A percentile compares a stretch with the other conserved stretches of the same genome.
phyloP scores from a whole-genome alignment of 2,888 invertebrate species.

The Alentia gelatinosa region DNA sequence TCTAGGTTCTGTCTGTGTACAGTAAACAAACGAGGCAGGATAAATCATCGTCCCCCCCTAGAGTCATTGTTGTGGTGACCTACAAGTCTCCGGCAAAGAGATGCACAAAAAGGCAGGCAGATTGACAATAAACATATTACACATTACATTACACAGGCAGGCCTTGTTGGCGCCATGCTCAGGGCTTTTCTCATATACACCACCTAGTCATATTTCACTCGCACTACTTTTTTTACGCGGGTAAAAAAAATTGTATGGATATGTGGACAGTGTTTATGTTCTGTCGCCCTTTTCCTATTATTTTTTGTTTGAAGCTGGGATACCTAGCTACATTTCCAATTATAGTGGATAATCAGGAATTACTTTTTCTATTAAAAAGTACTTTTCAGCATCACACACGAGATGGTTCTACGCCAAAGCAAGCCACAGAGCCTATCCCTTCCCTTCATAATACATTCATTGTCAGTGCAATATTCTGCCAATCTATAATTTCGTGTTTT shows the following conservation, averaged over 20 bases:
- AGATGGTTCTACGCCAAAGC: too few relatives aligned
- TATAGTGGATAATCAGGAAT: too few relatives aligned
- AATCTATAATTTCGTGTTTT: too few relatives aligned
- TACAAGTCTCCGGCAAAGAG: background rate
- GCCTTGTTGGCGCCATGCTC: background rate
- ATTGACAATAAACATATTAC: conserved; percentile 3
- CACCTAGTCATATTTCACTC: background rate
- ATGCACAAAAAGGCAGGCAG: background rate
- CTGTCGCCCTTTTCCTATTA: too few relatives aligned
- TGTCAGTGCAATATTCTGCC: too few relatives aligned
- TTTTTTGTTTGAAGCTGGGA: too few relatives aligned
- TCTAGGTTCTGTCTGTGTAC: background rate
- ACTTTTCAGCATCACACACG: too few relatives aligned
- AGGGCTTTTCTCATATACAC: background rate
- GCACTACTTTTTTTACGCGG: background rate
- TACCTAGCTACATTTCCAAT: too few relatives aligned
- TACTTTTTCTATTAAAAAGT: too few relatives aligned
- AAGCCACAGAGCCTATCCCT: too few relatives aligned
- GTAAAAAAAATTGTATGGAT: background rate
- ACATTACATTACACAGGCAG: background rate
- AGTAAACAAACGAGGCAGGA: background rate
- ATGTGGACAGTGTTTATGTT: background rate
- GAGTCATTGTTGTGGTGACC: background rate
- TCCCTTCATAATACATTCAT: too few relatives aligned
- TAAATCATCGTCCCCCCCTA: background rate